Evolutionary conservation across 2,113 vertebrate species (phyloP).

Genomic region (Chloroceryle aenea): DNA sequence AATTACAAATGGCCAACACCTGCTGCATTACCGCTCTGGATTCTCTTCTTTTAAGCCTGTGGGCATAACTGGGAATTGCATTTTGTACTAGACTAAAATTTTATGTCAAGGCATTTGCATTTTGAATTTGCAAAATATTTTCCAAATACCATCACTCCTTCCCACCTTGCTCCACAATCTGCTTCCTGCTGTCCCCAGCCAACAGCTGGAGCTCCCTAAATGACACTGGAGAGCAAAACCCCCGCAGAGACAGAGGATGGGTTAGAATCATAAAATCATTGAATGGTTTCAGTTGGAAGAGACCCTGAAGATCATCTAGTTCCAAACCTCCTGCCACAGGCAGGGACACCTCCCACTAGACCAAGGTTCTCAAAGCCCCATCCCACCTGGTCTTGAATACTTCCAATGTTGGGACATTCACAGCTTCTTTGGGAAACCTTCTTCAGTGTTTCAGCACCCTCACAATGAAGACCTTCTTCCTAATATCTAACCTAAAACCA

Average conservation of each 20-base stretch:
- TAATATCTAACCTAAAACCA: background rate
- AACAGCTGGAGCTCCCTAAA: background rate
- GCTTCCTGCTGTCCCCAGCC: background rate
- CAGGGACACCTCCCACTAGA: background rate
- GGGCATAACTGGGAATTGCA: background rate
- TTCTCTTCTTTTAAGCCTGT: background rate
- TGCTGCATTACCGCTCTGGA: background rate
- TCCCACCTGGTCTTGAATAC: background rate
- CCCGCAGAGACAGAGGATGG: background rate
- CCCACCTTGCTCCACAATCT: background rate
- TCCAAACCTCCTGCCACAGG: background rate
- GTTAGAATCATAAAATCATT: background rate
- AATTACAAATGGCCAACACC: background rate
- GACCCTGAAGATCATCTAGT: background rate
- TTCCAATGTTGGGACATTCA: background rate
- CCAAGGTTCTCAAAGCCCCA: background rate
- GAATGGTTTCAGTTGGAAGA: background rate
- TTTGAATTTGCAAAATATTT: too few relatives aligned
- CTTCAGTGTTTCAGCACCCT: background rate
- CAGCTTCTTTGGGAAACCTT: background rate
- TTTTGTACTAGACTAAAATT: slow-evolving; percentile 16
- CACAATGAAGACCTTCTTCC: background rate
- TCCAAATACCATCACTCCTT: background rate
- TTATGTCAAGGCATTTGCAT: background rate
- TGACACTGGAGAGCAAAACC: background rate